A percentile compares a stretch with the other conserved stretches of the same genome.
Conservation (phyloP, 2,113 vertebrate species). For the Thomomys bottae region DNA sequence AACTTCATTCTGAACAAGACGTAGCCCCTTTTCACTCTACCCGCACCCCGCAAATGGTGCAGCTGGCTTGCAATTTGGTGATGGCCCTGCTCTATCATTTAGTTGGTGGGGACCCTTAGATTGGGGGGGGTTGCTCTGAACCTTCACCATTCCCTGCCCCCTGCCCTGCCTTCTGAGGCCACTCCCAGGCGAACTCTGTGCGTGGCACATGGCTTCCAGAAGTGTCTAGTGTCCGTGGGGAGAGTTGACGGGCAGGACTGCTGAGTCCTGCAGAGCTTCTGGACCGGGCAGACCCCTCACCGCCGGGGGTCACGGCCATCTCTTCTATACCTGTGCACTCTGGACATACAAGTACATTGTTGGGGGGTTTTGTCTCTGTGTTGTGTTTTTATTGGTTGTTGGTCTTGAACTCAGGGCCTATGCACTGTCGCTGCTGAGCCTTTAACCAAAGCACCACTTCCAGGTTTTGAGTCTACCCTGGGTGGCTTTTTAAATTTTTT, state of each 20-base stretch:
- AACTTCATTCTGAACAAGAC: too few relatives aligned
- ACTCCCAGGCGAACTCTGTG: too few relatives aligned
- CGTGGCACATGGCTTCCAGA: too few relatives aligned
- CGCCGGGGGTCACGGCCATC: accelerated
- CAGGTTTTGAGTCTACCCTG: too few relatives aligned
- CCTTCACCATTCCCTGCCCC: not conserved
- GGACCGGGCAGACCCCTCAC: not conserved
- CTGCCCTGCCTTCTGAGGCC: too few relatives aligned
- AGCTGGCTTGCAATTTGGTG: not conserved
- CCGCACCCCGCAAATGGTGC: not conserved
- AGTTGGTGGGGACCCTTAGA: too few relatives aligned
- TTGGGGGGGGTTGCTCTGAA: not conserved
- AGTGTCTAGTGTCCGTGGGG: accelerated
- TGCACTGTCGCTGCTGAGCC: too few relatives aligned
- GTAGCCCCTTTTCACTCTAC: too few relatives aligned
- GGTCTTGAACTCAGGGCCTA: too few relatives aligned
- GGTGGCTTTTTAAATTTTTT: too few relatives aligned
- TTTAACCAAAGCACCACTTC: too few relatives aligned
- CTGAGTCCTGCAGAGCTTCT: not conserved
- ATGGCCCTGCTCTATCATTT: not conserved
- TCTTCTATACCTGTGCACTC: accelerated
- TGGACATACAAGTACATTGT: not conserved
- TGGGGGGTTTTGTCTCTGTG: accelerated
- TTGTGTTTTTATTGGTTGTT: too few relatives aligned
- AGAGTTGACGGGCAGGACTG: not conserved